Evolutionary conservation across 92 coral and sea anemone genomes (phyloP).

Genomic region (Porites evermanni): DNA sequence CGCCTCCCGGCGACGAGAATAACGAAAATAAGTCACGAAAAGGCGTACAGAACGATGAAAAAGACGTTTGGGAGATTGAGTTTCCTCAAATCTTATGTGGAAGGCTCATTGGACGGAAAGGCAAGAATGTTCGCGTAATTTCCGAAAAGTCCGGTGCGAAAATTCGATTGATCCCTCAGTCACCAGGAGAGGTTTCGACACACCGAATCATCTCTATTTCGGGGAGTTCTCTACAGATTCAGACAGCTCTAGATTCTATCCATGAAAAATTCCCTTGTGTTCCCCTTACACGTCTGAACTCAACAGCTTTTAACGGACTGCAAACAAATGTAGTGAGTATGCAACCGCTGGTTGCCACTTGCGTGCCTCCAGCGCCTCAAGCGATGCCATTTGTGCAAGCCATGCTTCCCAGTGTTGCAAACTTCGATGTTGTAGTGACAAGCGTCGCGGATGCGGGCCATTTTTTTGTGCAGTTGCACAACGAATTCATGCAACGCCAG

Average conservation of each 20-base stretch:
- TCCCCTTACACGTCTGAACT: constrained; percentile 82
- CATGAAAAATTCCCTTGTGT: constrained; percentile 94
- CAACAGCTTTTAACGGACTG: constrained; percentile 34
- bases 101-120: constrained; percentile 94
- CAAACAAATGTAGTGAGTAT: constrained; percentile 27
- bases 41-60: constrained; percentile 51
- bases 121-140: constrained; percentile 91
- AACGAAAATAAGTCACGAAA: constrained; percentile 47
- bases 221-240: constrained; percentile 86
- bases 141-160: constrained; percentile 94
- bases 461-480: constrained; percentile 88
- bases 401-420: constrained; percentile 81
- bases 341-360: constrained; percentile 26
- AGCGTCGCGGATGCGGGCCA: constrained; percentile 93
- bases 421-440: constrained; percentile 87
- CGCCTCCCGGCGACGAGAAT: constrained; percentile 54
- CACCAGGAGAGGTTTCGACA: constrained; percentile 92
- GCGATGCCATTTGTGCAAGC: constrained; percentile 74
- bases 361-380: constrained; percentile 56
- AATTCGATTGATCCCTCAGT: constrained; percentile 94
- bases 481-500: constrained; percentile 76
- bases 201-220: constrained; percentile 92
- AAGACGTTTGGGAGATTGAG: constrained; percentile 94
- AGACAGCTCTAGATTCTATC: constrained; percentile 80
- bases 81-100: constrained; percentile 98